A percentile compares a stretch with the other conserved stretches of the same genome.
phyloP scores from a whole-genome alignment of 1,140 invertebrate genomes.

The Trigoniulus corallinus region DNA sequence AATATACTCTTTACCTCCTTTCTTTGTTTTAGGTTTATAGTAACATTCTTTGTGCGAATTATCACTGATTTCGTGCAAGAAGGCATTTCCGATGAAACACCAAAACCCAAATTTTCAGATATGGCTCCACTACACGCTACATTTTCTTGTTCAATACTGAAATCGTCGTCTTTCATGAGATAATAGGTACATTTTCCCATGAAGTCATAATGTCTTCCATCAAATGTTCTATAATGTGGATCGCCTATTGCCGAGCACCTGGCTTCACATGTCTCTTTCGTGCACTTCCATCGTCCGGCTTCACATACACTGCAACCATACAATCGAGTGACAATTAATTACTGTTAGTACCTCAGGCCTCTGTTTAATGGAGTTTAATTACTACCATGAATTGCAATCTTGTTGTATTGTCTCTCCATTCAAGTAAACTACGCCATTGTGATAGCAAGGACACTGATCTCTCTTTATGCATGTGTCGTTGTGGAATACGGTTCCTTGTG shows the following conservation, averaged over 20 bases:
- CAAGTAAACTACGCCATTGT: constrained; percentile 14
- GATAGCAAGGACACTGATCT: constrained; percentile 22
- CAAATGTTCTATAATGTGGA: constrained; percentile 80
- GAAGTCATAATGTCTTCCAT: constrained; percentile 65
- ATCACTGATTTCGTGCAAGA: constrained; percentile 68
- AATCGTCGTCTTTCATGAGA: constrained; percentile 44
- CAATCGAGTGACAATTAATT: constrained; percentile 12
- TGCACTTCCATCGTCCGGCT: constrained; percentile 60
- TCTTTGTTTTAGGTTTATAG: constrained; percentile 53
- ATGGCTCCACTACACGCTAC: constrained; percentile 57
- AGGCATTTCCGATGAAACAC: constrained; percentile 26
- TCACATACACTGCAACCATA: constrained; percentile 38
- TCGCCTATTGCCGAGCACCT: constrained; percentile 66
- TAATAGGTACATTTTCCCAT: constrained; percentile 79
- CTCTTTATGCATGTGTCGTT: constrained; percentile 23
- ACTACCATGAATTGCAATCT: constrained; percentile 26
- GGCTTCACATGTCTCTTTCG: constrained; percentile 47
- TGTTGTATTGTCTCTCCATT: constrained; percentile 18
- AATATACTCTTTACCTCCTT: constrained; percentile 35
- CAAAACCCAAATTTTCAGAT: constrained; percentile 32
- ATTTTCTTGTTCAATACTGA: constrained; percentile 63
- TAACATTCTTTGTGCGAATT: constrained; percentile 30
- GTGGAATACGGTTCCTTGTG: constrained; percentile 48
- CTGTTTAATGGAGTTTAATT: constrained; percentile 1
- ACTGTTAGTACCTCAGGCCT: background rate